Conservation (phyloP, 2,797 vertebrate genomes). For the Coluber constrictor region DNA sequence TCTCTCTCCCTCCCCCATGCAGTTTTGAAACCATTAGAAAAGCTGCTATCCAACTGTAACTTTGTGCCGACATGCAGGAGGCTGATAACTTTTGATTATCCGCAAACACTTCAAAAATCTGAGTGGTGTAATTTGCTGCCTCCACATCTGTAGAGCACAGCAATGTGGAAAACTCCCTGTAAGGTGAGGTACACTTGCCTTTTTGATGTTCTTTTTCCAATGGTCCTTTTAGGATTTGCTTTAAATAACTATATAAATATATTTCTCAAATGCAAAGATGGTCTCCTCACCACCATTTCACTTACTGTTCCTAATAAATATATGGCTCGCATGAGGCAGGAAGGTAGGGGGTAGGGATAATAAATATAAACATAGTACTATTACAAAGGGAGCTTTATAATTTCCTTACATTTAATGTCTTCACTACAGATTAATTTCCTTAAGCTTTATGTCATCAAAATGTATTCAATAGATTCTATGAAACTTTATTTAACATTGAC, state of each 20-base stretch:
- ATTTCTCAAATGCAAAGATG: constrained; percentile 27
- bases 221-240: constrained; percentile 39
- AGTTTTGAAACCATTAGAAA: constrained; percentile 27
- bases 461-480: background rate
- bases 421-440: constrained; percentile 41
- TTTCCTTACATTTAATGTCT: constrained; percentile 30
- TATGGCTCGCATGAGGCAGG: background rate
- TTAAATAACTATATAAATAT: constrained; percentile 6
- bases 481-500: constrained; percentile 30
- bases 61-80: background rate
- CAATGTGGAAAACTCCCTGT: constrained; percentile 9
- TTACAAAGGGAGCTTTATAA: constrained; percentile 40
- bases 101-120: constrained; percentile 29
- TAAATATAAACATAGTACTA: constrained; percentile 1
- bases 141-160: background rate
- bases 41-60: constrained; percentile 2
- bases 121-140: constrained; percentile 35
- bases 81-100: constrained; percentile 37
- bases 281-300: constrained; percentile 6
- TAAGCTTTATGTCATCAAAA: constrained; percentile 27
- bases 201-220: constrained; percentile 26
- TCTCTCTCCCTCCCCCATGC: background rate
- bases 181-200: background rate
- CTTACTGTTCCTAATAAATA: constrained; percentile 27
- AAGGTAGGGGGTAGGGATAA: no score